Conservation (phyloP, 2,113 vertebrate genomes). For the Nanorana parkeri region DNA sequence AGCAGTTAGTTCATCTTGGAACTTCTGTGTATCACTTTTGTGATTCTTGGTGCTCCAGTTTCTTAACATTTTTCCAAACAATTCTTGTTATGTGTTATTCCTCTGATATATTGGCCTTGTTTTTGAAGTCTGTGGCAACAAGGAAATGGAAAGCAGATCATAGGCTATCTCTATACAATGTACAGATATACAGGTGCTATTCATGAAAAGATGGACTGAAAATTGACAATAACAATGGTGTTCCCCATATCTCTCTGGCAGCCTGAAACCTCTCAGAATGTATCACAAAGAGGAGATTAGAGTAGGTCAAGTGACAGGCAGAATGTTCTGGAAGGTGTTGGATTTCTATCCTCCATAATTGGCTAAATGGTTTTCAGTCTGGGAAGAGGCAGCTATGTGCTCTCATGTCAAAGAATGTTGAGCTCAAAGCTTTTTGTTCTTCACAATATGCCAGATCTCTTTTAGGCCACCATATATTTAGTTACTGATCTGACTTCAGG, state of each 20-base stretch:
- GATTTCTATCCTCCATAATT: conserved; percentile 14
- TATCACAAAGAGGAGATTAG: background rate
- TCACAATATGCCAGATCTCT: background rate
- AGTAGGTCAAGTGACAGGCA: background rate
- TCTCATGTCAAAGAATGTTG: conserved; percentile 9
- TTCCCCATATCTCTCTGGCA: background rate
- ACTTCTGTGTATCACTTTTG: too few species aligned
- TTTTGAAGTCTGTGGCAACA: too few species aligned
- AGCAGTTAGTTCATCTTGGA: too few species aligned
- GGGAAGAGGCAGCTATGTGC: conserved; percentile 7
- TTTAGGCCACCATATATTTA: conserved; percentile 1
- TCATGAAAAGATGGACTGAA: too few species aligned
- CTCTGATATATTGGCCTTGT: too few species aligned
- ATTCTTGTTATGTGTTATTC: too few species aligned
- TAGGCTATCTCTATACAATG: too few species aligned
- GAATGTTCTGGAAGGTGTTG: background rate
- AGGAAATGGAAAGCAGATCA: too few species aligned
- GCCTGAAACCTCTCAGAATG: background rate
- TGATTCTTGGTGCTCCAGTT: too few species aligned
- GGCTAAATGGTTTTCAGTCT: conserved; percentile 6
- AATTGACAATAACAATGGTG: background rate
- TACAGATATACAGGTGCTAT: too few species aligned
- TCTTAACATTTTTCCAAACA: too few species aligned
- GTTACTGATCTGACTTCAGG: conserved; percentile 26
- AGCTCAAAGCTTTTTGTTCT: conserved; percentile 12